These are phyloP conservation scores for Microchrysa polita DNA, from an alignment of 2,888 invertebrate genomes.

Conservation along the genomic window DNA sequence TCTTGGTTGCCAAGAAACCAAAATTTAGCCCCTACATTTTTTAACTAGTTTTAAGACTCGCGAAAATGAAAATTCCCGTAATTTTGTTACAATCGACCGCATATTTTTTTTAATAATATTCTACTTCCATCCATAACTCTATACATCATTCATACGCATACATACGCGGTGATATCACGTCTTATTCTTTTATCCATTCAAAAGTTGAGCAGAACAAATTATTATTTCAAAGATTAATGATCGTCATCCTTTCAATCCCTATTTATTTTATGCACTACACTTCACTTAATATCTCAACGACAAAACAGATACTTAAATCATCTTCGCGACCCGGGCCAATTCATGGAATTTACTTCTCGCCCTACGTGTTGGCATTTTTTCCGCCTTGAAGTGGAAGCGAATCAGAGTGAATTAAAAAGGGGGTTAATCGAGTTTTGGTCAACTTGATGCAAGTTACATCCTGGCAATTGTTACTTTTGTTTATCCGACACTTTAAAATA, in stretches of 20 bases:
- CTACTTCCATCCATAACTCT: no score
- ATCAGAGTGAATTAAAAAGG: slow-evolving; percentile 18
- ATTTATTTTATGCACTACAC: slow-evolving; percentile 46
- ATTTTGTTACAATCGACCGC: no score
- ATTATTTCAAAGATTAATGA: slow-evolving; percentile 32
- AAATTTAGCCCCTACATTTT: no score
- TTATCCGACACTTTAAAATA: slow-evolving; percentile 10
- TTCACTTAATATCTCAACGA: slow-evolving; percentile 50
- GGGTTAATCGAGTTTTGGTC: slow-evolving; percentile 39
- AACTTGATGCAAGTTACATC: slow-evolving; percentile 2
- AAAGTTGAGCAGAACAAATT: slow-evolving; percentile 34
- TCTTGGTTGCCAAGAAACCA: no score
- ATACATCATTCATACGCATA: no score
- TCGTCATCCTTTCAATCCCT: slow-evolving; percentile 22
- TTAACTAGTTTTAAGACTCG: no score
- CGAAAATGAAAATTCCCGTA: no score
- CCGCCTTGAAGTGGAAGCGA: neutral
- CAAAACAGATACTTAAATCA: slow-evolving; percentile 44
- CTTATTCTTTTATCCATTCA: neutral
- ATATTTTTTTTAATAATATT: no score
- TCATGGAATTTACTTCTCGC: no score
- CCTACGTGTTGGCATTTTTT: neutral
- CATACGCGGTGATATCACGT: no score
- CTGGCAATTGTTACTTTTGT: slow-evolving; percentile 23
- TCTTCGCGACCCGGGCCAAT: no score